A percentile compares a stretch with the other conserved stretches of the same genome.
Conservation (phyloP, 2,113 vertebrate genomes). For the Anolis carolinensis region DNA sequence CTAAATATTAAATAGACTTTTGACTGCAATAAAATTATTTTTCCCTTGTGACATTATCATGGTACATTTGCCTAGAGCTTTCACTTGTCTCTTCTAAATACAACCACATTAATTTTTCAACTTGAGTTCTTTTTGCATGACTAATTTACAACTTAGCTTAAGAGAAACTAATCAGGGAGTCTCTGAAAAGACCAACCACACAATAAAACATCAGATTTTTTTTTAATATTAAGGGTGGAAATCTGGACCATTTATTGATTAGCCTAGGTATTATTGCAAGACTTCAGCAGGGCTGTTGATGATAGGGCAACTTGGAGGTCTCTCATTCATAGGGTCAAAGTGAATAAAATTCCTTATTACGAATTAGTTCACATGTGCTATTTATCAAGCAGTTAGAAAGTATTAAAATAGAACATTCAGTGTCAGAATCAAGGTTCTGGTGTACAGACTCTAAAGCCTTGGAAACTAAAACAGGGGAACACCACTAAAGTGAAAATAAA, state of each 20-base stretch:
- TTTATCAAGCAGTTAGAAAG: no score
- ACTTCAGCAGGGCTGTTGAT: no score
- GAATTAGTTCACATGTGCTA: no score
- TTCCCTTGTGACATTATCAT: background rate
- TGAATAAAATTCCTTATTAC: no score
- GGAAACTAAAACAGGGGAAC: no score
- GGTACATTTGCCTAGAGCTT: slow-evolving; percentile 3
- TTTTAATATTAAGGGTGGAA: background rate
- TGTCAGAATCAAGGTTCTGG: no score
- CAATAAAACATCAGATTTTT: background rate
- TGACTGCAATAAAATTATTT: background rate
- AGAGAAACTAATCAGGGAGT: background rate
- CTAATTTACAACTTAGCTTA: background rate
- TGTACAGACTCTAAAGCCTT: no score
- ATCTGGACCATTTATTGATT: background rate
- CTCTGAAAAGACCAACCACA: background rate
- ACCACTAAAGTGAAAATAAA: no score
- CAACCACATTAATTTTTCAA: background rate
- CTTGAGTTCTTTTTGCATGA: background rate
- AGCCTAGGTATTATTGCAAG: background rate
- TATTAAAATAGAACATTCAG: no score
- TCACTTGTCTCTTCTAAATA: slow-evolving; percentile 7
- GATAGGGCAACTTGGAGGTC: no score
- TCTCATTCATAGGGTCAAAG: no score
- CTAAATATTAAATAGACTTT: background rate